Percentiles rank a stretch among this genome's conserved stretches.
phyloP scores from a whole-genome alignment of 2,113 vertebrate species.

The Gallinago paraguaiae region DNA sequence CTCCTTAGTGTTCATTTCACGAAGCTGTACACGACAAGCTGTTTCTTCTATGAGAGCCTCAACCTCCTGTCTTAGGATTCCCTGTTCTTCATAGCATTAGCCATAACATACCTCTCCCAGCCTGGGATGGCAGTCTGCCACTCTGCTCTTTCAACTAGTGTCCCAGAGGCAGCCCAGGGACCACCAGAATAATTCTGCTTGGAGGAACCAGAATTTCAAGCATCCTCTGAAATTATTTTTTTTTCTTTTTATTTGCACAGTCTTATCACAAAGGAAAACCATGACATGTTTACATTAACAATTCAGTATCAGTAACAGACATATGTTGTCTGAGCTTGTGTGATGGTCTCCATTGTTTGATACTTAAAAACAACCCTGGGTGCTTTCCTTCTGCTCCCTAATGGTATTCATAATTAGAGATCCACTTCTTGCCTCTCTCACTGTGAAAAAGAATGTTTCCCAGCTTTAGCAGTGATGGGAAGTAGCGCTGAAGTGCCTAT shows the following conservation, averaged over 20 bases:
- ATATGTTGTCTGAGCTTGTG: not conserved
- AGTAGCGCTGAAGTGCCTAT: not conserved
- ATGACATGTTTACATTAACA: not conserved
- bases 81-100: not conserved
- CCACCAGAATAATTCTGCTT: not conserved
- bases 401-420: conserved; percentile 23
- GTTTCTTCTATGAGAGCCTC: not conserved
- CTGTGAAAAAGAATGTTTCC: not conserved
- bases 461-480: not conserved
- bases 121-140: not conserved
- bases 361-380: not conserved
- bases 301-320: not conserved
- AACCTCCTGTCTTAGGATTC: not conserved
- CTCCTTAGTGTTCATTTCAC: not conserved
- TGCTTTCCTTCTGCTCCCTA: conserved; percentile 9
- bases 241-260: not conserved
- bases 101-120: not conserved
- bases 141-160: not conserved
- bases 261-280: not conserved
- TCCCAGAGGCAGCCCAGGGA: not conserved
- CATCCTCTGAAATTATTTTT: not conserved
- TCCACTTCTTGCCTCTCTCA: not conserved
- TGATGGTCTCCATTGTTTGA: not conserved
- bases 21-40: not conserved
- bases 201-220: not conserved